Conservation (phyloP, 2,888 invertebrate genomes). For the Polyploca ridens region DNA sequence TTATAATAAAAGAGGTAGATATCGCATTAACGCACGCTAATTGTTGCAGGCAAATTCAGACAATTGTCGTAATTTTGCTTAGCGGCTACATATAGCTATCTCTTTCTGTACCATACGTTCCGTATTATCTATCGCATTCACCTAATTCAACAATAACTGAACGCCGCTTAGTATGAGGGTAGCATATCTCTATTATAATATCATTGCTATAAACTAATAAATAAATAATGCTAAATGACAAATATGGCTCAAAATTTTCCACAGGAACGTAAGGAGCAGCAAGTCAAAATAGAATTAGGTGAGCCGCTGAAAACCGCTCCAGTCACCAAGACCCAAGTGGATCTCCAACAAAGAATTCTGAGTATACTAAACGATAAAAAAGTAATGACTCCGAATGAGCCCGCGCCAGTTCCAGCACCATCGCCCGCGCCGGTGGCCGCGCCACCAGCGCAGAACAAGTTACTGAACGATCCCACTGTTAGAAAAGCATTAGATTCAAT, state of each 20-base stretch:
- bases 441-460: slow-evolving; percentile 71
- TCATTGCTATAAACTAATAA: too few relatives aligned
- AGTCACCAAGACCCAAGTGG: slow-evolving; percentile 85
- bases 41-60: too few relatives aligned
- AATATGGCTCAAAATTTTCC: slow-evolving; percentile 12
- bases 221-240: too few relatives aligned
- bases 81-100: too few relatives aligned
- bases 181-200: too few relatives aligned
- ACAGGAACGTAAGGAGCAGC: slow-evolving; percentile 89
- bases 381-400: slow-evolving; percentile 42
- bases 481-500: slow-evolving; percentile 91
- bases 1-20: too few relatives aligned
- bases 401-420: slow-evolving; percentile 43
- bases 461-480: slow-evolving; percentile 91
- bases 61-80: too few relatives aligned
- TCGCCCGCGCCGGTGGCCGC: slow-evolving; percentile 44
- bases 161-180: too few relatives aligned
- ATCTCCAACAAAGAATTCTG: slow-evolving; percentile 91
- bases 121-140: too few relatives aligned
- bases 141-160: too few relatives aligned
- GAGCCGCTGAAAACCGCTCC: slow-evolving; percentile 83
- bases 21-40: too few relatives aligned
- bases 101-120: too few relatives aligned
- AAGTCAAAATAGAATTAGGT: slow-evolving; percentile 90
- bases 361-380: slow-evolving; percentile 90